phyloP scores from a whole-genome alignment of 2,888 invertebrate species.

The Drosophila robusta region DNA sequence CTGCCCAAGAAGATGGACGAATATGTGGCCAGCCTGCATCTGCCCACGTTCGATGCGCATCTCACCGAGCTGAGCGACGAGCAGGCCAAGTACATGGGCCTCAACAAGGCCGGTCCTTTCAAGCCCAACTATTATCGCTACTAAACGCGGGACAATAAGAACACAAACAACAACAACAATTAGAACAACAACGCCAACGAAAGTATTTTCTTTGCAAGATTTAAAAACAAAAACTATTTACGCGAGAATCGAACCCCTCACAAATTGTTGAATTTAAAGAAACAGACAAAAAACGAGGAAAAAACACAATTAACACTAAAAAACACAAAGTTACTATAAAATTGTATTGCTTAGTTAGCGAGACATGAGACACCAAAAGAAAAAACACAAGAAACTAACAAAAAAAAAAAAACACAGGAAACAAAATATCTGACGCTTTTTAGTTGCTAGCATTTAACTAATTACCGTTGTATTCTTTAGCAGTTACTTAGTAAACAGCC shows the following conservation, averaged over 20 bases:
- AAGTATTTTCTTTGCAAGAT: constrained; percentile 79
- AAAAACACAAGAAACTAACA: constrained; percentile 31
- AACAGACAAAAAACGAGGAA: constrained; percentile 2
- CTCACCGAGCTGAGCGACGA: constrained; percentile 98
- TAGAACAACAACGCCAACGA: constrained; percentile 76
- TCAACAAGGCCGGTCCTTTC: constrained; percentile 99
- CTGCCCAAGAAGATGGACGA: constrained; percentile 99
- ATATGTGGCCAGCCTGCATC: constrained; percentile 98
- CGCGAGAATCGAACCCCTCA: constrained; percentile 41
- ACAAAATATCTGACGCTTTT: constrained; percentile 50
- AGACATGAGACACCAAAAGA: constrained; percentile 34
- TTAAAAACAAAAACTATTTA: constrained; percentile 62
- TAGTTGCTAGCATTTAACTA: constrained; percentile 61
- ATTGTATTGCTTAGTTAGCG: constrained; percentile 51
- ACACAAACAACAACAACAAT: constrained; percentile 46
- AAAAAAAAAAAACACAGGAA: constrained; percentile 8
- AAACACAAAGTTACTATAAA: constrained; percentile 59
- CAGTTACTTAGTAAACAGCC: constrained; percentile 29
- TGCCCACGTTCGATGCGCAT: constrained; percentile 98
- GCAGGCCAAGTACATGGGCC: constrained; percentile 98
- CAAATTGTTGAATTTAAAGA: constrained; percentile 40
- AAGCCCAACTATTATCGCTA: constrained; percentile 99
- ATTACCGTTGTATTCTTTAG: constrained; percentile 28
- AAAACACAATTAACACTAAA: constrained; percentile 38
- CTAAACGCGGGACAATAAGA: constrained; percentile 69